Conservation (phyloP, 1,140 invertebrate species). For the Dysdera silvatica region DNA sequence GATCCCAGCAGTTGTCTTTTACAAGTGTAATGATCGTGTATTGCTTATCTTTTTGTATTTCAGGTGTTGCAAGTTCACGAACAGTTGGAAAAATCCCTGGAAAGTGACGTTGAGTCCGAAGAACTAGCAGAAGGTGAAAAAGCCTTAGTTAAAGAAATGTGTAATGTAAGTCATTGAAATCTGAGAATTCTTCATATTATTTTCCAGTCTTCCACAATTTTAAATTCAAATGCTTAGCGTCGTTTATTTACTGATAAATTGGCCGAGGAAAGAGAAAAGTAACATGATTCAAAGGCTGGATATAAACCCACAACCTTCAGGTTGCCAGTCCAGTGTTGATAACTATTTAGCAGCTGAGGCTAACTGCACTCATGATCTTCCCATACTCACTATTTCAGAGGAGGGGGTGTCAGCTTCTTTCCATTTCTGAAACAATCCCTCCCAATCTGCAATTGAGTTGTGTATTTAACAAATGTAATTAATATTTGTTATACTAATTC, state of each 20-base stretch:
- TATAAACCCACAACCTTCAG: not conserved
- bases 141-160: conserved; percentile 90
- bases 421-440: not conserved
- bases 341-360: not conserved
- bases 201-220: not conserved
- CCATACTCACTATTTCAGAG: not conserved
- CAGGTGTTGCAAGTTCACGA: conserved; percentile 74
- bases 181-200: not conserved
- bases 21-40: not conserved
- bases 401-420: not conserved
- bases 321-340: not conserved
- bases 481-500: not conserved
- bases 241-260: not conserved
- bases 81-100: conserved; percentile 63
- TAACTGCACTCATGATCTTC: not conserved
- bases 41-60: conserved; percentile 9
- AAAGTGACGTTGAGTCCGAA: conserved; percentile 29
- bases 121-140: conserved; percentile 79
- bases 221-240: not conserved
- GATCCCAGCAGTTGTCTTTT: too few species aligned
- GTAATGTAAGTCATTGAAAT: conserved; percentile 64
- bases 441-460: not conserved
- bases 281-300: not conserved
- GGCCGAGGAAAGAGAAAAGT: not conserved
- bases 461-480: not conserved